Percentiles rank a stretch among this genome's conserved stretches.
Evolutionary conservation across 2,113 vertebrate species (phyloP).

Genomic region (Neolamprologus ventralis): DNA sequence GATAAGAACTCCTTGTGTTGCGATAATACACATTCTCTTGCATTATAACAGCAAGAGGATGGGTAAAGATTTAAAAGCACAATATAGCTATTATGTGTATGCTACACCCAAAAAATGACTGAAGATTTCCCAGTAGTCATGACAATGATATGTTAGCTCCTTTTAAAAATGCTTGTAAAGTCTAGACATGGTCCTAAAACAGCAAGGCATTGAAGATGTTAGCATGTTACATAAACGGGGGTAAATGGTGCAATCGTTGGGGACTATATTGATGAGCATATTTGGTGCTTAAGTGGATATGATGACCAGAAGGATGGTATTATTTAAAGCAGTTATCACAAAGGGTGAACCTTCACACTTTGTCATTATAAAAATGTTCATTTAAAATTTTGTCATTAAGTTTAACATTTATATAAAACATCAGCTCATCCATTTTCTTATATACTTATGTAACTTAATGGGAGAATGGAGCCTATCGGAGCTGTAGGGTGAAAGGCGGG

Average conservation of each 20-base stretch:
- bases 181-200: neutral
- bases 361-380: neutral
- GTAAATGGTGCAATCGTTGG: neutral
- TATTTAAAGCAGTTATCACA: neutral
- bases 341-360: neutral
- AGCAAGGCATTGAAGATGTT: neutral
- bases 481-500: fast-evolving
- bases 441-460: neutral
- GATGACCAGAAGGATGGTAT: neutral
- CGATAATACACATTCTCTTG: neutral
- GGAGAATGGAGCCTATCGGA: neutral
- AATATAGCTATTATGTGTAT: neutral
- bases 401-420: neutral
- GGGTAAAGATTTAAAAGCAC: neutral
- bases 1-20: neutral
- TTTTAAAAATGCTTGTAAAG: neutral
- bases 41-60: neutral
- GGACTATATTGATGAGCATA: neutral
- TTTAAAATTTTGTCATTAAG: fast-evolving
- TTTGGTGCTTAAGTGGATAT: neutral
- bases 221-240: neutral
- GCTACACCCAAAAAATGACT: neutral
- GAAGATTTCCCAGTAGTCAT: neutral
- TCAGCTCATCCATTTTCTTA: neutral
- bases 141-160: neutral